Conservation (phyloP, 2,113 vertebrate species). For the Henicopernis longicauda region DNA sequence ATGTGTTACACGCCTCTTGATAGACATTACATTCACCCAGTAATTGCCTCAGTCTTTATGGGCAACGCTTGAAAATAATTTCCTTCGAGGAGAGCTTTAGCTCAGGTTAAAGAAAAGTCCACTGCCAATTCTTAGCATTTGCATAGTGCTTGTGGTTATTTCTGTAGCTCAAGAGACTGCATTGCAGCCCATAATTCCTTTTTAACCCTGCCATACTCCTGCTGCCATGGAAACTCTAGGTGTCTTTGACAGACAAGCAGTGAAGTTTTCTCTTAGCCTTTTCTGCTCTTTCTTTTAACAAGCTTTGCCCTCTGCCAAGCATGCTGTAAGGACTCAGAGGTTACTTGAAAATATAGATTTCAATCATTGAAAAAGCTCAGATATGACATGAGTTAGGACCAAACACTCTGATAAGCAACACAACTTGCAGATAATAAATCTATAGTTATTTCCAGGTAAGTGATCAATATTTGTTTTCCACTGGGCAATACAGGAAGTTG, state of each 20-base stretch:
- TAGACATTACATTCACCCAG: background rate
- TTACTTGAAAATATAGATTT: background rate
- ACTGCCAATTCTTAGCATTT: background rate
- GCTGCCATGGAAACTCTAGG: background rate
- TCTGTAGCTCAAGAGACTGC: background rate
- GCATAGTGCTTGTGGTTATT: background rate
- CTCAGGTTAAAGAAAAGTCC: background rate
- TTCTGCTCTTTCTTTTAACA: background rate
- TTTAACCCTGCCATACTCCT: background rate
- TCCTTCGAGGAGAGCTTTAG: background rate
- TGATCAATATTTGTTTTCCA: background rate
- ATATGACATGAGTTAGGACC: background rate
- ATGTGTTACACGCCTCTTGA: background rate
- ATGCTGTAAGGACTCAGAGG: background rate
- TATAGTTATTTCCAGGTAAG: background rate
- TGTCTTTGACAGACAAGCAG: background rate
- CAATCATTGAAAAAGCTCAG: background rate
- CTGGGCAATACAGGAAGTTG: background rate
- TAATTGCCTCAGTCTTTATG: background rate
- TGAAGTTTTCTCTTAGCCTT: background rate
- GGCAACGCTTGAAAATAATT: background rate
- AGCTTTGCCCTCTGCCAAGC: background rate
- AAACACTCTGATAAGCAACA: background rate
- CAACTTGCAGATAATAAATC: background rate
- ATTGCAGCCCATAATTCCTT: background rate